A percentile compares a stretch with the other conserved stretches of the same genome.
Evolutionary conservation across 92 coral and sea anemone species (phyloP).

Genomic region (Porites divaricata): DNA sequence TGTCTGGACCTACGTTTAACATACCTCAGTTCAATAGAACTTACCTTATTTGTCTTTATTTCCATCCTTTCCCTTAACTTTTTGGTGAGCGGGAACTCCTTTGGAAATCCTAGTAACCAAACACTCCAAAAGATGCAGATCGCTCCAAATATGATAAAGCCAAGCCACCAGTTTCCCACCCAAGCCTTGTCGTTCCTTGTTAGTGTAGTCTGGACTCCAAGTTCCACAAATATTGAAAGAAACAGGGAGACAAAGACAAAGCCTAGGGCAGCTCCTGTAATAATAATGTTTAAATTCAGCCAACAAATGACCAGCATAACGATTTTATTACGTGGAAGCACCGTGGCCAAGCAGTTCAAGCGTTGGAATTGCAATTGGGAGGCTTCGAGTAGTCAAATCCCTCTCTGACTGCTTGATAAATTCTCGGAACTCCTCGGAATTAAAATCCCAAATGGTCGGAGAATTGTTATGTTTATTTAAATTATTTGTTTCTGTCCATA

Average conservation of each 20-base stretch:
- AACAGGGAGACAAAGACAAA: constrained; percentile 41
- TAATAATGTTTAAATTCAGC: not conserved
- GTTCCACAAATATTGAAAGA: constrained; percentile 60
- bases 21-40: not conserved
- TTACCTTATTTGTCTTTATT: not conserved
- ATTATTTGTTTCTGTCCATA: too few relatives aligned
- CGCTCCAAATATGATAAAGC: constrained; percentile 52
- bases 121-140: constrained; percentile 55
- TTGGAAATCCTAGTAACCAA: constrained; percentile 66
- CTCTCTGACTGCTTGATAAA: too few relatives aligned
- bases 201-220: constrained; percentile 60
- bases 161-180: constrained; percentile 85
- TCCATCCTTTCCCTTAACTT: constrained; percentile 3
- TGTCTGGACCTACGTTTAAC: not conserved
- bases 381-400: too few relatives aligned
- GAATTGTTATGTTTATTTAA: too few relatives aligned
- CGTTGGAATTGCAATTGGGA: too few relatives aligned
- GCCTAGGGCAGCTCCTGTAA: constrained; percentile 65
- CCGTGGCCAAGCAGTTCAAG: too few relatives aligned
- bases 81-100: constrained; percentile 40
- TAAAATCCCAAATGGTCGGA: too few relatives aligned
- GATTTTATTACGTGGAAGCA: too few relatives aligned
- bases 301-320: too few relatives aligned
- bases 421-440: too few relatives aligned
- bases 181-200: constrained; percentile 54